Base-by-base conservation (phyloP, 2,888 invertebrate genomes). In the Aproaerema taeniolella region DNA sequence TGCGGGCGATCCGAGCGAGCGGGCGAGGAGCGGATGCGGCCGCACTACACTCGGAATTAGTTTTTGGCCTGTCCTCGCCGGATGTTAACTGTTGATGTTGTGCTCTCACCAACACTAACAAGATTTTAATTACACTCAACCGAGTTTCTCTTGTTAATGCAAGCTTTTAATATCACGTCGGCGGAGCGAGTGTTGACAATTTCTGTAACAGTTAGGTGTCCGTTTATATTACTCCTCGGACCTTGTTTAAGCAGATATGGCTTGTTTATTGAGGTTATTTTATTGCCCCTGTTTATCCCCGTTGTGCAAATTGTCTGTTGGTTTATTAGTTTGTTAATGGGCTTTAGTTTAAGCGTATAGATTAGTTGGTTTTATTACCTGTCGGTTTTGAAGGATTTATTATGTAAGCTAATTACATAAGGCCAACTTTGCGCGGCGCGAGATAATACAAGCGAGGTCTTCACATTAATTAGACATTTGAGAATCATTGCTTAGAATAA, bases 121-220 rank as follows among this genome's bases (percentile, higher is more conserved):
- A 68, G 68, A 56, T 71, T 73, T 76, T 76, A 76, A 80, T 79
- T 76, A 78, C 69, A 55, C 63, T 66, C 61, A 55, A 61, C 61
- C 45, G 57, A 61, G 61, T 63, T 63, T 58, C 61, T 45, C 47
- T 42, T 44, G 61, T 54, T 58, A 49, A 58, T 52, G 50, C 58
- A 60, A 56, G 64, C 62, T 62, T 68, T 64, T 64, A 63, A 66
- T 66, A 67, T 38, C 35, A 14, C 20, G 24, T 16, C 10, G 16
- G 29, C 20, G 4, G 31, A 10, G 24, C 20, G 12, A 36, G 25
- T 31, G 36, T 40, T 39, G 33, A 45, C 42, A 42, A 42, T 42
- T 39, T 60, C 55, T 59, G 61, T 56, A 49, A 53, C n/a, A n/a
- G n/a, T n/a, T n/a, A 37, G 14, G 12, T 35, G 35, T 34, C 17